These are phyloP conservation scores for Cephalotes varians DNA, from an alignment of 2,888 invertebrate genomes.

Conservation along the genomic window DNA sequence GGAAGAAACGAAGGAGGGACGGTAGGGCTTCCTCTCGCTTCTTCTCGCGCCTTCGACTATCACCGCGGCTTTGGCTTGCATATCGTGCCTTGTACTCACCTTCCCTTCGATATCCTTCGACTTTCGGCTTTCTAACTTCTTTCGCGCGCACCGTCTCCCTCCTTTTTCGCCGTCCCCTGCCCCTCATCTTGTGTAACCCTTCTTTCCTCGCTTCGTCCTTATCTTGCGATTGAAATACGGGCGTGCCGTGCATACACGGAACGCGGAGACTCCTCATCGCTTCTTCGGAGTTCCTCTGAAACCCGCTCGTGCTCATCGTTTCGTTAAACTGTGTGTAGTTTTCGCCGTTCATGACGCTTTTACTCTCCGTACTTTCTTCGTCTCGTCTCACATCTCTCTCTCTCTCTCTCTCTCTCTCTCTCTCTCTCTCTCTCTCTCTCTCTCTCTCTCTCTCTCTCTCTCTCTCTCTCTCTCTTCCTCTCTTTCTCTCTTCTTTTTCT, in stretches of 20 bases:
- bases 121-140: conserved; percentile 74
- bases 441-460: conserved; percentile 57
- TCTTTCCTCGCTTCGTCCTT: conserved; percentile 60
- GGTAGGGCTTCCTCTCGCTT: conserved; percentile 6
- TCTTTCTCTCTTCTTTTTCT: conserved; percentile 55
- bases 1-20: not conserved
- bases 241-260: conserved; percentile 74
- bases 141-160: conserved; percentile 39
- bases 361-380: conserved; percentile 52
- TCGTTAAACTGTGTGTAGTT: conserved; percentile 71
- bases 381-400: not conserved
- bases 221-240: conserved; percentile 82
- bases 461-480: conserved; percentile 54
- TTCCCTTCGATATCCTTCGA: conserved; percentile 76
- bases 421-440: conserved; percentile 27
- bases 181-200: conserved; percentile 32
- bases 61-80: conserved; percentile 59
- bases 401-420: conserved; percentile 55
- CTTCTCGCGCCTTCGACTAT: conserved; percentile 63
- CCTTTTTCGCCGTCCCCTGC: not conserved
- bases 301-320: conserved; percentile 61
- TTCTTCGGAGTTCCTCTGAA: not conserved
- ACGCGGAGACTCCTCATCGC: conserved; percentile 32
- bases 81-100: conserved; percentile 74
- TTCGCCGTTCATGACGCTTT: conserved; percentile 55